These are phyloP conservation scores for Epirrita christyi DNA, from an alignment of 2,888 invertebrate genomes.

Conservation along the genomic window DNA sequence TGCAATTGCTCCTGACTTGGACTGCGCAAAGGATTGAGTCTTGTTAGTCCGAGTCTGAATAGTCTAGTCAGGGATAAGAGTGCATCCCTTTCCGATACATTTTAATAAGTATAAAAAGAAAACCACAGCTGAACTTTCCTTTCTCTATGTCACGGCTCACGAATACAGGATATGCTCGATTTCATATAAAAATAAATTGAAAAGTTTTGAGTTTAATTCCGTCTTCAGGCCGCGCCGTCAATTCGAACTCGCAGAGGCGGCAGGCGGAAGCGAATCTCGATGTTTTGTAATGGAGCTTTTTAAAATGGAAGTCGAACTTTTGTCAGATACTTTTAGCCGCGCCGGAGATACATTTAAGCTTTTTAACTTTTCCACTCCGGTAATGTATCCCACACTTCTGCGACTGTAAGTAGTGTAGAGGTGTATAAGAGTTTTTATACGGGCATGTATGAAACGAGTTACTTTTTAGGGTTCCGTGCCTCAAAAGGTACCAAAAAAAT, in stretches of 20 bases:
- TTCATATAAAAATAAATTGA: slow-evolving; percentile 77
- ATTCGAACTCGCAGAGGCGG: slow-evolving; percentile 69
- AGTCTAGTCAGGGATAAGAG: slow-evolving; percentile 17
- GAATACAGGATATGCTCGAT: slow-evolving; percentile 65
- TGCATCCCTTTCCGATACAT: slow-evolving; percentile 23
- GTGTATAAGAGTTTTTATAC: slow-evolving; percentile 75
- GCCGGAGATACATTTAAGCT: slow-evolving; percentile 85
- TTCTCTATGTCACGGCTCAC: slow-evolving; percentile 51
- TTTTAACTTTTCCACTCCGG: slow-evolving; percentile 85
- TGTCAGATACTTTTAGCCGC: slow-evolving; percentile 85
- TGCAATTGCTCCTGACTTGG: slow-evolving; percentile 16
- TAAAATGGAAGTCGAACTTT: slow-evolving; percentile 85
- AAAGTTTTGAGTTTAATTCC: slow-evolving; percentile 80
- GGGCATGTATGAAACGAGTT: slow-evolving; percentile 60
- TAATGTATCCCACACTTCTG: slow-evolving; percentile 81
- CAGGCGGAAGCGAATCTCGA: slow-evolving; percentile 83
- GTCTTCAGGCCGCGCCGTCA: slow-evolving; percentile 69
- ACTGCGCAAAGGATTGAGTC: slow-evolving; percentile 31
- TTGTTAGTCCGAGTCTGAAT: slow-evolving; percentile 27
- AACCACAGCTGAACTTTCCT: slow-evolving; percentile 46
- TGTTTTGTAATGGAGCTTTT: slow-evolving; percentile 85
- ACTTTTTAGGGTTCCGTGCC: slow-evolving; percentile 50
- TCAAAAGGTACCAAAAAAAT: too few species aligned
- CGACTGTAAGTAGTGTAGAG: slow-evolving; percentile 62
- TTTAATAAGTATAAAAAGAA: slow-evolving; percentile 30